These are phyloP conservation scores for Odontomyia ornata DNA, from an alignment of 2,888 invertebrate genomes.

Conservation along the genomic window DNA sequence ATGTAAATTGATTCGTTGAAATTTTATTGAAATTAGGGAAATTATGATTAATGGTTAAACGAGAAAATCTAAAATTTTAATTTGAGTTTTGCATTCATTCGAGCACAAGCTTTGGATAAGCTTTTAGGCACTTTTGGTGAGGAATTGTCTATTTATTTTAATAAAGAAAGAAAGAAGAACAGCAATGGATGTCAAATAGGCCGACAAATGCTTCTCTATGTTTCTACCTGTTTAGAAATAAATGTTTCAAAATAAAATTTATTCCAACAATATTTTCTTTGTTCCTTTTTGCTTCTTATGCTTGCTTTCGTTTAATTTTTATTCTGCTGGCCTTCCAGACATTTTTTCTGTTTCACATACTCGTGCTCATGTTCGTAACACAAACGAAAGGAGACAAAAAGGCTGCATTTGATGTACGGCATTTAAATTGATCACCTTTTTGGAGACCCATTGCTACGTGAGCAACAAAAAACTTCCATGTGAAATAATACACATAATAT, in stretches of 20 bases:
- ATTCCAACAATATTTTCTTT: not conserved
- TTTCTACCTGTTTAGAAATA: conserved; percentile 24
- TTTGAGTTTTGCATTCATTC: too few relatives aligned
- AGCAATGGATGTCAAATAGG: conserved; percentile 6
- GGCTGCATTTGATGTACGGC: conserved; percentile 34
- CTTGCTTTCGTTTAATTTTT: not conserved
- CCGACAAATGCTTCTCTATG: conserved; percentile 10
- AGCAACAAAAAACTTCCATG: conserved; percentile 1
- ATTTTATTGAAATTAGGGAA: too few relatives aligned
- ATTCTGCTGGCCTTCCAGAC: not conserved
- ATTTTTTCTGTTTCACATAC: not conserved
- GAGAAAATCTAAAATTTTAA: too few relatives aligned
- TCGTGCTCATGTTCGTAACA: not conserved
- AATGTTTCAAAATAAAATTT: not conserved
- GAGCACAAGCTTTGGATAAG: not conserved
- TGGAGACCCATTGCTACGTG: conserved; percentile 4
- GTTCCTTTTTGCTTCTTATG: not conserved
- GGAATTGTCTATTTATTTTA: conserved; percentile 39
- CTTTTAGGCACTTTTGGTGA: too few relatives aligned
- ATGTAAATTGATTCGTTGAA: too few relatives aligned
- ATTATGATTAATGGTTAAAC: too few relatives aligned
- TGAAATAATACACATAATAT: conserved; percentile 37
- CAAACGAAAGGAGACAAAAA: not conserved
- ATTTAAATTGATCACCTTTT: conserved; percentile 44
- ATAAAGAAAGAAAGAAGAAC: conserved; percentile 2